These are phyloP conservation scores for Gobius niger DNA, from an alignment of 2,113 vertebrate species.

Conservation along the genomic window DNA sequence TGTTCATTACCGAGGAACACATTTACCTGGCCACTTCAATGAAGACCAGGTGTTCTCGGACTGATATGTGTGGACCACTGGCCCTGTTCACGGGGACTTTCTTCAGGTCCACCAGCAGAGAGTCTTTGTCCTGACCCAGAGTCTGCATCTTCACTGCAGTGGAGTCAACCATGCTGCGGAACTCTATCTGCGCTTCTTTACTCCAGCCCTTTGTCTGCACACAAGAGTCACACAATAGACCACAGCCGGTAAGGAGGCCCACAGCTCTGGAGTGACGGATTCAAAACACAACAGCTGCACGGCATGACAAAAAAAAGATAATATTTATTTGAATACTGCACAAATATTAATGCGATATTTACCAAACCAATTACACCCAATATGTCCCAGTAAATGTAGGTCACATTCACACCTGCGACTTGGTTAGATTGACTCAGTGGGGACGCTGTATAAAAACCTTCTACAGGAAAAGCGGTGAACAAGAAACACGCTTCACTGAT, in stretches of 20 bases:
- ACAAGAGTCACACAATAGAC: not conserved
- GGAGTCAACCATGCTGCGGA: conserved; percentile 80
- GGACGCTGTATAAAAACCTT: no score
- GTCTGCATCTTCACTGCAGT: conserved; percentile 82
- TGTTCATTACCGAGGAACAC: not conserved
- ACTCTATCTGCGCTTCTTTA: conserved; percentile 74
- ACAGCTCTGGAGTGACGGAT: no score
- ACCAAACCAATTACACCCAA: no score
- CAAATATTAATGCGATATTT: no score
- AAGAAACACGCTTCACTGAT: no score
- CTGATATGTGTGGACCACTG: conserved; percentile 78
- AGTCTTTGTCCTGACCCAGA: conserved; percentile 79
- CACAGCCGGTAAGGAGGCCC: not conserved
- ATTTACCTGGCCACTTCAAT: conserved; percentile 86
- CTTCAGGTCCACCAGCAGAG: conserved; percentile 88
- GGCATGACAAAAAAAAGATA: no score
- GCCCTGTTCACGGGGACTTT: conserved; percentile 78
- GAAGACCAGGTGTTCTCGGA: conserved; percentile 87
- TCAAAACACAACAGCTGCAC: no score
- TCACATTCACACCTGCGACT: no score
- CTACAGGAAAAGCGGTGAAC: no score
- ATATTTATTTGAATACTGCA: no score
- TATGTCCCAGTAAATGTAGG: no score
- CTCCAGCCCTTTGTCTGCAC: conserved; percentile 82
- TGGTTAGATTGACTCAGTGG: no score